Evolutionary conservation across 2,113 vertebrate species (phyloP), one percentile per base, ranked within the genome.

Genomic region (Cyrtonyx montezumae): DNA sequence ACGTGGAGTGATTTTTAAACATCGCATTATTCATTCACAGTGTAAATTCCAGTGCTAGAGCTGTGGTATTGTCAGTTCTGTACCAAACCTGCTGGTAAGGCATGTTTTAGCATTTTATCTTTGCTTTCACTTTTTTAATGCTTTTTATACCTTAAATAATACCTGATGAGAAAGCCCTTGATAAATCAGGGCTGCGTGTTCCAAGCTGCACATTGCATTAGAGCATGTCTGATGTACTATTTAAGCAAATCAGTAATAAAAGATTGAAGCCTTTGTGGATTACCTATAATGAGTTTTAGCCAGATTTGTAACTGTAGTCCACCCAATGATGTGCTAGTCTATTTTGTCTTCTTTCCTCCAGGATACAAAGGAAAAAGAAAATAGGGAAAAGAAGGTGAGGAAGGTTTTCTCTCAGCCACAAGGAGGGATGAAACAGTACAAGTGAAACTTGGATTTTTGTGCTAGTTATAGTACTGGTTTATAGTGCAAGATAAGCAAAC

Each of bases 201-300:
- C 45, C 6, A 65, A 32, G n/a, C 94, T 87, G 58, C 62, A 67
- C 90, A 65, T 88, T 96, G 82, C 55, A 61, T 94, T 94, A 92
- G 37, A 79, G 26, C 4, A 30, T 92, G 48, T 88, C 22, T 94
- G 56, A 94, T 96, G 49, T 95, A 91, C 95, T 96, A 79, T 96
- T 96, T 79, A 96, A 90, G 78, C 79, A 96, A 96, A 96, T 94
- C 74, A 77, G 76, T 95, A 94, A 88, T 95, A 93, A 96, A 97
- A 96, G 51, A 90, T 95, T 94, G 95, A 96, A 96, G 75, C 48
- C 53, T 88, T 89, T 83, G 25, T 45, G 16, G 9, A 18, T 91
- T 95, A 92, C 73, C 68, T 91, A 6, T 87, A 86, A 78, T 8
- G 26, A 74, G 51, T 86, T 86, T 61, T 68, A 79, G 45, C n/a